A percentile compares a stretch with the other conserved stretches of the same genome.
Conservation (phyloP, 1,140 invertebrate species). For the Micrasema longulum region DNA sequence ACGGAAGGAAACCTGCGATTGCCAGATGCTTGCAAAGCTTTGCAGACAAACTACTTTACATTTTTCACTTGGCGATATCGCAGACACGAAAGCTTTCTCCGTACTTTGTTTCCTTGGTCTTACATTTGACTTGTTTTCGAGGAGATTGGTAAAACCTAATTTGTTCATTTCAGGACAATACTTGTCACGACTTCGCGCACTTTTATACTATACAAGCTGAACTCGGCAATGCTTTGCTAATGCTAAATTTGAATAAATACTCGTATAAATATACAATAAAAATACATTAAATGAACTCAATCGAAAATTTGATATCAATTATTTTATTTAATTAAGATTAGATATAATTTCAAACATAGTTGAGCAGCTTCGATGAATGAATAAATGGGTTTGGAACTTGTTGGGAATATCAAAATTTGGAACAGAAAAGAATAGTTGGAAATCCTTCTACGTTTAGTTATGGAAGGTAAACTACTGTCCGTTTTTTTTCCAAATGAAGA, state of each 20-base stretch:
- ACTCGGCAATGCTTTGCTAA: not conserved
- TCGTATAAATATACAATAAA: no score
- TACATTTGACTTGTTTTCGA: not conserved
- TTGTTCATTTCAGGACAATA: constrained; percentile 13
- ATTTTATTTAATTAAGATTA: no score
- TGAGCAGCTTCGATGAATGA: no score
- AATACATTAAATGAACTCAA: no score
- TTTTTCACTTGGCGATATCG: constrained; percentile 18
- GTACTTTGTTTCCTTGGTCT: not conserved
- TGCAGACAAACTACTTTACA: constrained; percentile 16
- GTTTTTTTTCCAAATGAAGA: no score
- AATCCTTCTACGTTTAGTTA: no score
- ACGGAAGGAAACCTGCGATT: constrained; percentile 5
- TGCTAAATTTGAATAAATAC: not conserved
- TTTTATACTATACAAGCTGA: not conserved
- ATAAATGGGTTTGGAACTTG: no score
- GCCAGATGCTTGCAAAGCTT: constrained; percentile 8
- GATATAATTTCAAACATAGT: no score
- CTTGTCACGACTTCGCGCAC: not conserved
- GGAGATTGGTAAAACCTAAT: constrained; percentile 20
- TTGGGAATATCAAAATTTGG: no score
- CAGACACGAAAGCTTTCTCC: constrained; percentile 9
- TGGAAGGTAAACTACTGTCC: no score
- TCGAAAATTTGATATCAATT: no score
- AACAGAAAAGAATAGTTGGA: no score